These are phyloP conservation scores for Pangasius sanitwongsei DNA, from an alignment of 2,797 vertebrate genomes.

Conservation along the genomic window DNA sequence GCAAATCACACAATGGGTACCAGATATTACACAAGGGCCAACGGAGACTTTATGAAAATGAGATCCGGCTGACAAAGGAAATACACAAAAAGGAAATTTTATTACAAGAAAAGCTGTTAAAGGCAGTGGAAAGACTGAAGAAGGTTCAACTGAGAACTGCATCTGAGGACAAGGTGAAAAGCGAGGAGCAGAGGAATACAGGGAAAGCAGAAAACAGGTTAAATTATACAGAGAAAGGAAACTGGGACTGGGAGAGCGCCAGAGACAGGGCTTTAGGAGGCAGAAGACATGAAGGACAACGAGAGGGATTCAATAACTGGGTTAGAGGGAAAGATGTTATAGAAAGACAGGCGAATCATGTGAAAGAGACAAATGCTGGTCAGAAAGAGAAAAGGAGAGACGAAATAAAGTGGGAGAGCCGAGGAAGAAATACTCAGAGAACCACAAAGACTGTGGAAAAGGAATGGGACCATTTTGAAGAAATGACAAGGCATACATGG, in stretches of 20 bases:
- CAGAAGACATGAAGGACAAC: constrained; percentile 48
- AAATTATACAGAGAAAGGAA: constrained; percentile 32
- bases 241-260: constrained; percentile 24
- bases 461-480: constrained; percentile 22
- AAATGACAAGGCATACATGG: constrained; percentile 14
- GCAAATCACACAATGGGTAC: constrained; percentile 35
- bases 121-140: constrained; percentile 70
- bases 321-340: constrained; percentile 61
- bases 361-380: constrained; percentile 19
- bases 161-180: constrained; percentile 41
- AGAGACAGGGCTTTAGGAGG: constrained; percentile 46
- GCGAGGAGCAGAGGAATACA: constrained; percentile 39
- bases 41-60: constrained; percentile 65
- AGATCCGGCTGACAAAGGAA: constrained; percentile 65
- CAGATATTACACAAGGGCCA: constrained; percentile 46
- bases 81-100: constrained; percentile 77
- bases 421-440: constrained; percentile 13
- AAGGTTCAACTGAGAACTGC: constrained; percentile 71
- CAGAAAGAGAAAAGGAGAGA: constrained; percentile 10
- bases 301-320: constrained; percentile 51
- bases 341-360: constrained; percentile 55
- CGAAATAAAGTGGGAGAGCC: constrained; percentile 8
- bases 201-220: constrained; percentile 47
- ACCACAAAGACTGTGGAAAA: constrained; percentile 24
- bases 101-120: constrained; percentile 79